Percentiles rank a stretch among this genome's conserved stretches.
Evolutionary conservation across 2,113 vertebrate species (phyloP).

Genomic region (Myodes glareolus): DNA sequence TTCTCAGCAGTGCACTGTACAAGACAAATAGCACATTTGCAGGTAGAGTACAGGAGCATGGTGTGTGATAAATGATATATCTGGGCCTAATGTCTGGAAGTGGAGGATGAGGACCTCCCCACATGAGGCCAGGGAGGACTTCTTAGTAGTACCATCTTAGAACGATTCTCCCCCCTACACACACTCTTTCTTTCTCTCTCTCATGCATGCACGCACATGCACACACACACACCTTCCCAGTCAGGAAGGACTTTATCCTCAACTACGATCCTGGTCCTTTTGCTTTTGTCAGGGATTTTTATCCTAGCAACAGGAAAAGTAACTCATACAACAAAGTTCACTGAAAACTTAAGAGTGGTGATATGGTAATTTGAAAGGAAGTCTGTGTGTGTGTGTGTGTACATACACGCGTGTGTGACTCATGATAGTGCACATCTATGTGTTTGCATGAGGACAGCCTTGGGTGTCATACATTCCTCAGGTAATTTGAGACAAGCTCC

Average conservation of each 20-base stretch:
- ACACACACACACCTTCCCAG: background rate
- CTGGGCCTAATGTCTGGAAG: background rate
- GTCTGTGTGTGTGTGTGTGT: background rate
- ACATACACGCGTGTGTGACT: rapidly evolving
- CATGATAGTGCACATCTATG: too few species aligned
- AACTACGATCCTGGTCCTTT: background rate
- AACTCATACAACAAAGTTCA: background rate
- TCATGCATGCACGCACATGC: background rate
- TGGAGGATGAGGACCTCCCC: background rate
- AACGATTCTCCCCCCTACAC: background rate
- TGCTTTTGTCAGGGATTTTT: background rate
- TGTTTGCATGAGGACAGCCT: background rate
- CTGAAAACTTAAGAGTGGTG: background rate
- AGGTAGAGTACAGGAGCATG: background rate
- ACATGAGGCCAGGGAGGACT: background rate
- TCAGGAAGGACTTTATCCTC: background rate
- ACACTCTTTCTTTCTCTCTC: background rate
- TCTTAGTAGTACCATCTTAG: background rate
- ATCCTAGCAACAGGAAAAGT: background rate
- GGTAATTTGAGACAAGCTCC: background rate
- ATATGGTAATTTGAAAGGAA: background rate
- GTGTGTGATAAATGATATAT: background rate
- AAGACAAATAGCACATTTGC: slow-evolving; percentile 11
- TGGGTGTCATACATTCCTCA: background rate
- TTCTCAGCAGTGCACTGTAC: background rate